Base-by-base conservation (phyloP, 1,140 invertebrate species). In the Armadillidium nasatum region DNA sequence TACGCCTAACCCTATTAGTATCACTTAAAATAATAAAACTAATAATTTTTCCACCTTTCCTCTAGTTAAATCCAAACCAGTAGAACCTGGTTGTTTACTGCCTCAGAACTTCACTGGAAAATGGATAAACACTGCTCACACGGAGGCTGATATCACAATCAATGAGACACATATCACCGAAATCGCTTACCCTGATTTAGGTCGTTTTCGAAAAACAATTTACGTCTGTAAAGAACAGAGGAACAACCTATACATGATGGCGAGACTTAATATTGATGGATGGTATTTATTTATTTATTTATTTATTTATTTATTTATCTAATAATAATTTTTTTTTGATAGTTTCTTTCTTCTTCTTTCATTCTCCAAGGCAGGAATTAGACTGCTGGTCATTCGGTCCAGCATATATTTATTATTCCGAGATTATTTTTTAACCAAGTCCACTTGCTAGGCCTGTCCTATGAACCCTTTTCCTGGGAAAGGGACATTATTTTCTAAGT, bases 41-140 rank as follows among this genome's bases (percentile, higher is more conserved):
- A 3, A 6, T 33, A 6, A 3, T 33, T 6, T 33, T 33, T 79
- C n/a, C n/a, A n/a, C n/a, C n/a, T n/a, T n/a, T n/a, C n/a, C 33
- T 33, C 2, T 82, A 91, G 90, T 90, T 9, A 92, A 92, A 84
- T 84, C 93, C 0, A 94, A 96, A 87, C 89, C 93, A 13, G 93
- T 98, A 0, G 91, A 92, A 75, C 92, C 96, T 11, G 92, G 93
- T 6, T 99, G 96, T 84, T 90, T 93, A 54, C 85, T 98, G 70
- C 95, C 96, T 0, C 91, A 95, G 85, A 97, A 97, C 84, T 96
- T 97, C 84, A 91, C 90, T 3, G 96, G 96, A 10, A 89, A 92
- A 46, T 99, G 96, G 96, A 95, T 98, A 22, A 98, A 98, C 81
- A 97, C 96, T 0, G 95, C 95, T 0, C 96, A 97, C 83, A 93